Conservation (phyloP, 2,797 vertebrate genomes). For the Cirrhinus molitorella region DNA sequence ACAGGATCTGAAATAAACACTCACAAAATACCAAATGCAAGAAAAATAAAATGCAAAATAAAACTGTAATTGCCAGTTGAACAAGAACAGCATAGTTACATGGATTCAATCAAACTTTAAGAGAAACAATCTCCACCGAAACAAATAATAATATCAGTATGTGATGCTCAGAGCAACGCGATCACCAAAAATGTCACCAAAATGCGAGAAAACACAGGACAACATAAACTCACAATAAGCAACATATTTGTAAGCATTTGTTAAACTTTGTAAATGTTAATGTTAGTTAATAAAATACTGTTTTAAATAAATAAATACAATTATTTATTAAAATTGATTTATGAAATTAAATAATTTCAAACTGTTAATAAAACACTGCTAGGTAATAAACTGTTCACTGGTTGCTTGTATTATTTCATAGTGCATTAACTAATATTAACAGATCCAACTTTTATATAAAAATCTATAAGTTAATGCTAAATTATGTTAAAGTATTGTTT, state of each 20-base stretch:
- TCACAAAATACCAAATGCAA: not conserved
- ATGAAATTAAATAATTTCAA: no score
- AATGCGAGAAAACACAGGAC: not conserved
- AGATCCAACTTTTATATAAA: not conserved
- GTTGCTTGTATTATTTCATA: not conserved
- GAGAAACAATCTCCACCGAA: not conserved
- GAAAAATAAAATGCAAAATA: not conserved
- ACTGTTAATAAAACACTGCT: not conserved
- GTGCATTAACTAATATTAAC: not conserved
- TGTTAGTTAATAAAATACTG: not conserved
- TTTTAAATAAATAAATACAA: not conserved
- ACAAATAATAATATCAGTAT: no score
- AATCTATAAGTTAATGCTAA: no score
- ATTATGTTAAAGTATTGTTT: no score
- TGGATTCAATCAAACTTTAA: not conserved
- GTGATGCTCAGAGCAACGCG: not conserved
- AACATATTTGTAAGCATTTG: not conserved
- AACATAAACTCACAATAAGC: not conserved
- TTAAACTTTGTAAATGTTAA: not conserved
- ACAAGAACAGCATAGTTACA: not conserved
- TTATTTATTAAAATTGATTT: no score
- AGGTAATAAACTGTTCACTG: not conserved
- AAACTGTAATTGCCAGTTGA: not conserved
- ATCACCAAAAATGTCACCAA: not conserved
- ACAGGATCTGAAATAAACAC: not conserved